phyloP scores from a whole-genome alignment of 2,888 invertebrate genomes.

The Sarcophaga carnaria region DNA sequence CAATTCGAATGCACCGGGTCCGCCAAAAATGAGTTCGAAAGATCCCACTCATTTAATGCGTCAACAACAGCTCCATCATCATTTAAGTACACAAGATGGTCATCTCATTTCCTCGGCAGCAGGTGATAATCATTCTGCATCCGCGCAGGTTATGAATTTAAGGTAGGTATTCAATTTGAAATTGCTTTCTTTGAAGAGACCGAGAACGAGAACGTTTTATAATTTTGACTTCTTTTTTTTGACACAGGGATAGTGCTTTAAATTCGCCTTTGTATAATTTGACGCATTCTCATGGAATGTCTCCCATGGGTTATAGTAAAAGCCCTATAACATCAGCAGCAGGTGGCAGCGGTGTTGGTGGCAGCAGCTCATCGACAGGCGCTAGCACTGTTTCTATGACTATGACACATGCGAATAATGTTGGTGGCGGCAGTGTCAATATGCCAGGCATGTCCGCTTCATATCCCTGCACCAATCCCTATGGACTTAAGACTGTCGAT shows the following conservation, averaged over 20 bases:
- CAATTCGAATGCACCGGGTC: slow-evolving; percentile 81
- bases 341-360: slow-evolving; percentile 62
- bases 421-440: slow-evolving; percentile 56
- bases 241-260: slow-evolving; percentile 78
- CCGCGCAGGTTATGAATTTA: slow-evolving; percentile 77
- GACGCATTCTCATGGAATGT: slow-evolving; percentile 81
- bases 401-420: slow-evolving; percentile 66
- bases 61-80: slow-evolving; percentile 71
- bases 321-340: slow-evolving; percentile 77
- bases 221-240: neutral
- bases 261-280: slow-evolving; percentile 81
- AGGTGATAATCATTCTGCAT: slow-evolving; percentile 72
- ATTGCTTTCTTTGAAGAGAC: neutral
- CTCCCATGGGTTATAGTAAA: slow-evolving; percentile 80
- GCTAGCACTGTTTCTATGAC: slow-evolving; percentile 41
- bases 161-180: slow-evolving; percentile 71
- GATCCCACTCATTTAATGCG: slow-evolving; percentile 79
- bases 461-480: slow-evolving; percentile 80
- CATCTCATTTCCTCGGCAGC: slow-evolving; percentile 61
- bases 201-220: neutral
- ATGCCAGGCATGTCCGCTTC: slow-evolving; percentile 65
- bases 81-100: slow-evolving; percentile 64
- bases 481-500: slow-evolving; percentile 80
- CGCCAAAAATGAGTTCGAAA: slow-evolving; percentile 82
- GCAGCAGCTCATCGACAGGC: slow-evolving; percentile 36